A percentile compares a stretch with the other conserved stretches of the same genome.
Evolutionary conservation across 2,797 vertebrate genomes (phyloP).

Genomic region (Arnoldichthys spilopterus): DNA sequence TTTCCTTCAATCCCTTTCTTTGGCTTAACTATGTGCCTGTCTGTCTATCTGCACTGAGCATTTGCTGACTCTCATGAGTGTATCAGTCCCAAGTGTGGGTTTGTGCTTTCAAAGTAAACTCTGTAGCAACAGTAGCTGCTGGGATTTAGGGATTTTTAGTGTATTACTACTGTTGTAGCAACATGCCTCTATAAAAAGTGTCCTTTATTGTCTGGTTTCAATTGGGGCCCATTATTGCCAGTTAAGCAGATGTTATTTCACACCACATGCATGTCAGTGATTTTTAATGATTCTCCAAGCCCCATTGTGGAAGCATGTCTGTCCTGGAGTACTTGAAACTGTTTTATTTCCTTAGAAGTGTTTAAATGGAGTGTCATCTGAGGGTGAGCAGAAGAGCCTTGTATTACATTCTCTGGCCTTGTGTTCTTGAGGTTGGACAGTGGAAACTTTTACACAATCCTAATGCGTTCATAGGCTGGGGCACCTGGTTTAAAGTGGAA

Average conservation of each 20-base stretch:
- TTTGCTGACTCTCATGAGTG: not conserved
- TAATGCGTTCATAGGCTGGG: not conserved
- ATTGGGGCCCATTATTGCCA: not conserved
- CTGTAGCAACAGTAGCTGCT: not conserved
- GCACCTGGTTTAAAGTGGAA: too few species aligned
- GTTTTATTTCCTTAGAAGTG: not conserved
- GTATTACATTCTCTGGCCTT: too few species aligned
- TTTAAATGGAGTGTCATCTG: not conserved
- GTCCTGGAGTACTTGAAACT: not conserved
- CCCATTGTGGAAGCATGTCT: not conserved
- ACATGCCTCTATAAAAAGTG: not conserved
- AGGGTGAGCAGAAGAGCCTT: not conserved
- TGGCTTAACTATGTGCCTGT: not conserved
- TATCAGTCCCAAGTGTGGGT: not conserved
- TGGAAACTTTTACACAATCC: not conserved
- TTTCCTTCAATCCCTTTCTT: not conserved
- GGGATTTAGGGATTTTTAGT: not conserved
- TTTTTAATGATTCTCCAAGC: not conserved
- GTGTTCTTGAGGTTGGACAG: too few species aligned
- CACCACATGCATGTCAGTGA: not conserved
- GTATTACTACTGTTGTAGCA: constrained; percentile 8
- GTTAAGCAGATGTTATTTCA: not conserved
- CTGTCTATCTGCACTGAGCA: not conserved
- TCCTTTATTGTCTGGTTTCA: not conserved
- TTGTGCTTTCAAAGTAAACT: constrained; percentile 1